Evolutionary conservation across 2,113 vertebrate genomes (phyloP), one percentile per base, ranked within the genome.

Genomic region (Ia io): DNA sequence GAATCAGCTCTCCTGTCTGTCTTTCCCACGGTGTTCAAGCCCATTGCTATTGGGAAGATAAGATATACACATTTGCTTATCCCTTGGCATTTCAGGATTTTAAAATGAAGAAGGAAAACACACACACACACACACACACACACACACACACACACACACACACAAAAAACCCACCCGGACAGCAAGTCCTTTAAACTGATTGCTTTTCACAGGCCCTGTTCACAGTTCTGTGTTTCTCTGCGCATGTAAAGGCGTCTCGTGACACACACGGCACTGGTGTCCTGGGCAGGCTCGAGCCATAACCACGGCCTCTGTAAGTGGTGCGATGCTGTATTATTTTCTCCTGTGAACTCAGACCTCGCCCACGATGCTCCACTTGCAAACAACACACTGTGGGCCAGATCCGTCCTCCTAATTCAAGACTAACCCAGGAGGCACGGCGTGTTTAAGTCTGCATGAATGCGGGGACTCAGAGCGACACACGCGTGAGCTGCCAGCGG

Each of bases 31-130:
- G 49, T 37, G n/a, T 78, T 93, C 90, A 88, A 94, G 76, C 61
- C 47, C 84, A 32, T 89, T 94, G 7, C 32, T 77, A 0, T 85
- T 92, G 53, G 63, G 49, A 22, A 6, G 13, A 82, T 74, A 84
- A 83, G 88, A 93, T n/a, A 70, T 2, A 56, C 83, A 95, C 67
- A 56, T 97, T 92, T 84, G 91, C 90, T 95, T 91, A 89, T 88
- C 93, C 61, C 56, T 61, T 56, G 84, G 76, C 37, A 44, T 37
- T 37, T 92, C 35, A 25, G 59, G 91, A 82, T 93, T 95, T 87
- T 18, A 88, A 92, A 94, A 74, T 59, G 70, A 84, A 92, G 71
- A 82, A 44, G 16, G 20, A 2, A 3, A 2, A 4, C 0, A 5
- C 7, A 56, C 20, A 56, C 53, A 56, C 53, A 56, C 53, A 23